Base-by-base conservation (phyloP, 2,888 invertebrate species). In the Meandrusa payeni region DNA sequence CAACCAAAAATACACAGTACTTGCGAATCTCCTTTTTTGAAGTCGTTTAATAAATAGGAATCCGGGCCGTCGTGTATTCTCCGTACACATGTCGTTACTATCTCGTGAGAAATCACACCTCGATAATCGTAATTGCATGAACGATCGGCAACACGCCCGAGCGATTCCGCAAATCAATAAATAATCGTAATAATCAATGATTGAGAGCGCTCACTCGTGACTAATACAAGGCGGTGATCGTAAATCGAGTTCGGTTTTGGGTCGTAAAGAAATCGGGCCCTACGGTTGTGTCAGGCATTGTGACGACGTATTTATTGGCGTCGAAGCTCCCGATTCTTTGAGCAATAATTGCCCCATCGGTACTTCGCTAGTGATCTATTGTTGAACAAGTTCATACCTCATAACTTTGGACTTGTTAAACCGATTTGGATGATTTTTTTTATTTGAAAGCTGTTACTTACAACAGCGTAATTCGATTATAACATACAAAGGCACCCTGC, bases 181-280 rank as follows among this genome's bases (percentile, higher is more conserved):
- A 56, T 60, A 59, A 64, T 54, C 55, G 48, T 53, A 51, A 55
- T 53, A 55, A 56, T 54, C 52, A 48, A 45, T 41, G 52, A 59
- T 59, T 54, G 51, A 41, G 60, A 53, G 50, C 64, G 49, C 41
- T 57, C 57, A 53, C 47, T 58, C 69, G 71, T 64, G 59, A 58
- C 70, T 69, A 70, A 74, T 64, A 57, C 50, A 55, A 56, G 50
- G 52, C 45, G 39, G 42, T 22, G 26, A 39, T 71, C 70, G 69
- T 76, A 74, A 76, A 76, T 76, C 59, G 56, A 50, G 51, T 57
- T 63, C 66, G 66, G 79, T 79, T 81, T 76, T 75, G 71, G 73
- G 42, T 80, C 76, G 69, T 81, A 79, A 81, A 78, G 69, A 59
- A 67, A 57, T 75, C 76, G 67, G 49, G 75, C 79, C 78, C 60